These are phyloP conservation scores for Myoxocephalus aenaeus DNA, from an alignment of 2,797 vertebrate species.

Conservation along the genomic window DNA sequence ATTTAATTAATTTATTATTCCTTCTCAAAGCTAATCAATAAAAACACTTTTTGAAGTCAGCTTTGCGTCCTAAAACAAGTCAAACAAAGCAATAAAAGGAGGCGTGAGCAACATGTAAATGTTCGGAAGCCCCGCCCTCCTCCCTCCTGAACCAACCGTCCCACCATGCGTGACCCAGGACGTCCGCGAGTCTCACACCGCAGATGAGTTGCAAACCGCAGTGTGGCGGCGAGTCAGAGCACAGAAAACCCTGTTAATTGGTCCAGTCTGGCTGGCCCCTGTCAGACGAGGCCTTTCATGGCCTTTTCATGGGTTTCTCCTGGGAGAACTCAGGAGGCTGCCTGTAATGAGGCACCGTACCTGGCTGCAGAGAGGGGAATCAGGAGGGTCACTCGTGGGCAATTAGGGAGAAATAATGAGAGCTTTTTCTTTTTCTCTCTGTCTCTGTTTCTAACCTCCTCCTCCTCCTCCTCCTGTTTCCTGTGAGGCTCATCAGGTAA, in stretches of 20 bases:
- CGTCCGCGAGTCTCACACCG: slow-evolving; percentile 56
- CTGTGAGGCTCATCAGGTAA: slow-evolving; percentile 73
- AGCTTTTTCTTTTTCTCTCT: slow-evolving; percentile 76
- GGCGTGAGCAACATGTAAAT: slow-evolving; percentile 48
- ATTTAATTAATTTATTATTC: slow-evolving; percentile 25
- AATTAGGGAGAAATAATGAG: slow-evolving; percentile 88
- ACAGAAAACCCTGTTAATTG: slow-evolving; percentile 81
- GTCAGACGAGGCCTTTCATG: slow-evolving; percentile 83
- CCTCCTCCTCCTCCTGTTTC: slow-evolving; percentile 19
- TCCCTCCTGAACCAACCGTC: slow-evolving; percentile 58
- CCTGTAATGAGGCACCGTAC: slow-evolving; percentile 83
- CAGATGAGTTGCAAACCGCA: slow-evolving; percentile 73
- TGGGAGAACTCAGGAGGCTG: slow-evolving; percentile 77
- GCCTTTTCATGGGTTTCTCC: slow-evolving; percentile 82
- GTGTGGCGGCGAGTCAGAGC: slow-evolving; percentile 71
- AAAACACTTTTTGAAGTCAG: too few relatives aligned
- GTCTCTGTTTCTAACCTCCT: slow-evolving; percentile 55
- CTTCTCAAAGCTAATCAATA: slow-evolving; percentile 19
- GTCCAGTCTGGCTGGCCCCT: slow-evolving; percentile 80
- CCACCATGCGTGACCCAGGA: slow-evolving; percentile 59
- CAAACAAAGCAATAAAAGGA: background rate
- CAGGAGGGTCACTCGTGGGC: slow-evolving; percentile 85
- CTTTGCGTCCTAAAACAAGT: too few relatives aligned
- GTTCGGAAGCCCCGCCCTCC: slow-evolving; percentile 17
- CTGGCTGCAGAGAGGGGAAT: slow-evolving; percentile 78